Percentiles rank a stretch among this genome's conserved stretches.
Conservation (phyloP, 2,888 invertebrate species). For the Diloba caeruleocephala region DNA sequence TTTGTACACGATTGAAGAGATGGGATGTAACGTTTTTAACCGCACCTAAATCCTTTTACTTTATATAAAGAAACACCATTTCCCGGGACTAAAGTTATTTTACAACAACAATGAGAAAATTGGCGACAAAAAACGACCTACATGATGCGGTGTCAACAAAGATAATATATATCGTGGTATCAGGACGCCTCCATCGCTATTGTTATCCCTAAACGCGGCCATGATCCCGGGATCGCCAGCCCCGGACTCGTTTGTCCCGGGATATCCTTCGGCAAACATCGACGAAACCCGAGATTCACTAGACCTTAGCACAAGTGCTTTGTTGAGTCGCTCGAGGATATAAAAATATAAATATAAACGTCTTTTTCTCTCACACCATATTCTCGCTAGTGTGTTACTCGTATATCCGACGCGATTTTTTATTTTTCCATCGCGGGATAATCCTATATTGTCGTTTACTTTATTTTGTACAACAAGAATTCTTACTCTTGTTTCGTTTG, state of each 20-base stretch:
- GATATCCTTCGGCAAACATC: slow-evolving; percentile 86
- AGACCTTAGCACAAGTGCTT: slow-evolving; percentile 84
- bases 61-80: slow-evolving; percentile 61
- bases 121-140: slow-evolving; percentile 83
- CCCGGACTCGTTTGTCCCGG: slow-evolving; percentile 84
- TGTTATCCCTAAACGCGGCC: slow-evolving; percentile 81
- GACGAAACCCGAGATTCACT: slow-evolving; percentile 84
- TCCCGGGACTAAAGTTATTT: slow-evolving; percentile 69
- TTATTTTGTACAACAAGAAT: slow-evolving; percentile 43
- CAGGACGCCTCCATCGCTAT: slow-evolving; percentile 80
- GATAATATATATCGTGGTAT: slow-evolving; percentile 86
- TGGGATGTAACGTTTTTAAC: slow-evolving; percentile 36
- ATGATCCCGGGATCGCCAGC: slow-evolving; percentile 79
- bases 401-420: slow-evolving; percentile 59
- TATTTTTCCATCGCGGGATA: slow-evolving; percentile 65
- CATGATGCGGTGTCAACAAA: slow-evolving; percentile 85
- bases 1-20: slow-evolving; percentile 31
- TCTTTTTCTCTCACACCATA: slow-evolving; percentile 60
- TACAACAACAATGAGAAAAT: slow-evolving; percentile 79
- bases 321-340: slow-evolving; percentile 74
- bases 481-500: slow-evolving; percentile 42
- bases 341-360: slow-evolving; percentile 78
- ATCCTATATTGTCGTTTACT: slow-evolving; percentile 50
- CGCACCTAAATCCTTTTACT: slow-evolving; percentile 48
- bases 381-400: slow-evolving; percentile 46